Conservation (phyloP, 2,797 vertebrate genomes). For the Crocodylus rhombifer region DNA sequence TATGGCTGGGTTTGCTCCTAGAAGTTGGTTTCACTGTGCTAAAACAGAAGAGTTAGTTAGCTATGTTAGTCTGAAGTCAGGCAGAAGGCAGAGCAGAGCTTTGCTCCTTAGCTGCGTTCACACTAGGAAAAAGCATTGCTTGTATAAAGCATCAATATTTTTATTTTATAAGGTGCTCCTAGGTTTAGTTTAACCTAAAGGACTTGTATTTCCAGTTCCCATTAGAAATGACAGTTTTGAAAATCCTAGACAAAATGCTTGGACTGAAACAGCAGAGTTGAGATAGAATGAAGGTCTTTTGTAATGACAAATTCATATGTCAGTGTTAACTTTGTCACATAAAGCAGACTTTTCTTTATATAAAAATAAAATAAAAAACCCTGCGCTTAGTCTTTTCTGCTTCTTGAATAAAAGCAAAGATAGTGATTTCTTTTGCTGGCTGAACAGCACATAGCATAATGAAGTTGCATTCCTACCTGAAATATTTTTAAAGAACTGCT, state of each 20-base stretch:
- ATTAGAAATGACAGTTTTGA: too few relatives aligned
- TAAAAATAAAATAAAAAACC: background rate
- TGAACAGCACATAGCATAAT: background rate
- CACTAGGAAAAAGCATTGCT: too few relatives aligned
- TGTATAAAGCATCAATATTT: too few relatives aligned
- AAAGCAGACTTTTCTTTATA: background rate
- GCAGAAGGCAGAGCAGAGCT: too few relatives aligned
- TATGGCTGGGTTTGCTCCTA: too few relatives aligned
- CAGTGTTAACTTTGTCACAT: background rate
- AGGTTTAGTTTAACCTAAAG: background rate
- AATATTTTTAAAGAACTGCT: background rate
- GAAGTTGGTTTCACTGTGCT: too few relatives aligned
- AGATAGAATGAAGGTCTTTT: background rate
- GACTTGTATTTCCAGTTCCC: background rate
- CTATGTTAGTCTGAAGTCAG: too few relatives aligned
- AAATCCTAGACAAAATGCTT: too few relatives aligned
- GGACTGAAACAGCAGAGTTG: background rate
- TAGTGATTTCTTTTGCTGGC: background rate
- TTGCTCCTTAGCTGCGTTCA: too few relatives aligned
- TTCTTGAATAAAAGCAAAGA: background rate
- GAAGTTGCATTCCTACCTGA: background rate
- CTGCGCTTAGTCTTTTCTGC: accelerated
- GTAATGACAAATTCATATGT: accelerated
- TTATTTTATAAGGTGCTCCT: too few relatives aligned
- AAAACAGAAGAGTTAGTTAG: too few relatives aligned